phyloP scores from a whole-genome alignment of 2,888 invertebrate species.

The Latrodectus hesperus region DNA sequence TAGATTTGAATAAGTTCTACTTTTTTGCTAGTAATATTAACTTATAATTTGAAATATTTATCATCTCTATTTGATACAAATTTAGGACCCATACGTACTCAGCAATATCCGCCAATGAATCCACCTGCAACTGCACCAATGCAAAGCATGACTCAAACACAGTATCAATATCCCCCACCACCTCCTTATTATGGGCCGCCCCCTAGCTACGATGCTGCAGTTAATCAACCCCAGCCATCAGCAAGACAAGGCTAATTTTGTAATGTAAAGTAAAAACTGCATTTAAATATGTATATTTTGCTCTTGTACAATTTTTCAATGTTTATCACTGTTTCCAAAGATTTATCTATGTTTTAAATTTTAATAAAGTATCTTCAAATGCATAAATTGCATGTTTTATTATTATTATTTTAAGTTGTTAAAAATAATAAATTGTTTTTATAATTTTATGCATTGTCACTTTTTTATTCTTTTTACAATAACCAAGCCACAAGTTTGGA shows the following conservation, averaged over 20 bases:
- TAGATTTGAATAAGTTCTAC: too few relatives aligned
- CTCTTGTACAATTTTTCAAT: slow-evolving; percentile 22
- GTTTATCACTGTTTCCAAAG: slow-evolving; percentile 39
- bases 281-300: slow-evolving; percentile 35
- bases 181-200: slow-evolving; percentile 63
- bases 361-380: not conserved
- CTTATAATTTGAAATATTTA: too few relatives aligned
- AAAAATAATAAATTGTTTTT: too few relatives aligned
- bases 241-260: slow-evolving; percentile 32
- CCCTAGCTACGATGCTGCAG: slow-evolving; percentile 52
- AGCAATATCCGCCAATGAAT: not conserved
- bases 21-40: too few relatives aligned
- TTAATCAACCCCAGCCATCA: slow-evolving; percentile 10
- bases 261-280: not conserved
- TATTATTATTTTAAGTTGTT: too few relatives aligned
- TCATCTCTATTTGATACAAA: not conserved
- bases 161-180: slow-evolving; percentile 32
- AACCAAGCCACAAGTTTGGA: too few relatives aligned
- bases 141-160: not conserved
- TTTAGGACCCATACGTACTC: not conserved
- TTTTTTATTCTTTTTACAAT: too few relatives aligned
- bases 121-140: not conserved
- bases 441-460: too few relatives aligned
- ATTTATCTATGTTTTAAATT: not conserved
- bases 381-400: too few relatives aligned